These are phyloP conservation scores for Zaprionus tsacasi DNA, from an alignment of 1,140 invertebrate species.

Conservation along the genomic window DNA sequence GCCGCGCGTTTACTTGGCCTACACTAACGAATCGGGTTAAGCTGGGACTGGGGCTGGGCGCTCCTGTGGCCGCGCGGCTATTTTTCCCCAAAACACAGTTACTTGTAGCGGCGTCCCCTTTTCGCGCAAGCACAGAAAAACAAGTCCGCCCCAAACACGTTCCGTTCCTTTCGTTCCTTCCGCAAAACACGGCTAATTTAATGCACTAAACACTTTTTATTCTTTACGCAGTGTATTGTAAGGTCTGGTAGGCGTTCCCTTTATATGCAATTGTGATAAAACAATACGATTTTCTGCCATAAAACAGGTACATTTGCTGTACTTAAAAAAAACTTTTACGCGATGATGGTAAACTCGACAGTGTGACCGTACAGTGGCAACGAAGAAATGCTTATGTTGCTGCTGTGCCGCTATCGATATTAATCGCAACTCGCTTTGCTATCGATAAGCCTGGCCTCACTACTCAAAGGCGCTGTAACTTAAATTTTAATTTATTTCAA, in stretches of 20 bases:
- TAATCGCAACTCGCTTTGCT: not conserved
- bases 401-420: conserved; percentile 7
- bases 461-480: not conserved
- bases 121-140: conserved; percentile 51
- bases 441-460: not conserved
- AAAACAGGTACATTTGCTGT: conserved; percentile 40
- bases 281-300: conserved; percentile 33
- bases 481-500: not conserved
- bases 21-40: conserved; percentile 55
- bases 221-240: conserved; percentile 19
- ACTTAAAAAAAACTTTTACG: conserved; percentile 42
- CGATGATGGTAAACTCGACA: conserved; percentile 30
- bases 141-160: conserved; percentile 73
- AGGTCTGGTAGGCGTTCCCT: conserved; percentile 11
- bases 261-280: conserved; percentile 21
- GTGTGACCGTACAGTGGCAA: conserved; percentile 12
- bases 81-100: conserved; percentile 60
- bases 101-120: conserved; percentile 55
- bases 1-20: conserved; percentile 63
- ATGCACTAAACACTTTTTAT: conserved; percentile 1
- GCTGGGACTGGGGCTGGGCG: conserved; percentile 49
- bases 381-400: not conserved
- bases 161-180: conserved; percentile 57
- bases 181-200: conserved; percentile 20
- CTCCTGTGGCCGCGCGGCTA: conserved; percentile 60